phyloP scores from a whole-genome alignment of 1,140 invertebrate genomes.

The Varroa destructor region DNA sequence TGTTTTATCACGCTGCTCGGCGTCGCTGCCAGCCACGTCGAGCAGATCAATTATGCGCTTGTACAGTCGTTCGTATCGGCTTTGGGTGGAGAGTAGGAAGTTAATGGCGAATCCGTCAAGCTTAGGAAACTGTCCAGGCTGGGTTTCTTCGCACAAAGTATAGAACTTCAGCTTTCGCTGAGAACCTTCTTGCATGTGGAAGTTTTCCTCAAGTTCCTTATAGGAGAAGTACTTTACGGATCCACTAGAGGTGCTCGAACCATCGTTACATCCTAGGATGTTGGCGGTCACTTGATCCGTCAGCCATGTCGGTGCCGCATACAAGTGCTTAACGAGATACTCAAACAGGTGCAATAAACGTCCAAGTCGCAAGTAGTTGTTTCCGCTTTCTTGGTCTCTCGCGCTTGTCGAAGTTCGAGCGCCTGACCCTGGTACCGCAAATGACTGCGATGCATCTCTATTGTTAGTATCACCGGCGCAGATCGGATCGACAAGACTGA shows the following conservation, averaged over 20 bases:
- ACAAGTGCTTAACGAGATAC: slow-evolving; percentile 85
- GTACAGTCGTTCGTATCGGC: slow-evolving; percentile 25
- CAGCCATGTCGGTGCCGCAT: slow-evolving; percentile 52
- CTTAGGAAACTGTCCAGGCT: slow-evolving; percentile 67
- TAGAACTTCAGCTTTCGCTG: slow-evolving; percentile 56
- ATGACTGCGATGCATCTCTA: too few relatives aligned
- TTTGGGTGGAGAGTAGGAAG: slow-evolving; percentile 28
- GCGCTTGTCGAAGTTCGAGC: slow-evolving; percentile 35
- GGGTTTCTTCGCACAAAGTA: slow-evolving; percentile 57
- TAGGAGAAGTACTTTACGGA: slow-evolving; percentile 47
- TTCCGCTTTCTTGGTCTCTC: slow-evolving; percentile 18
- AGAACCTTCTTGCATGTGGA: slow-evolving; percentile 27
- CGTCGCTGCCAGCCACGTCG: slow-evolving; percentile 46
- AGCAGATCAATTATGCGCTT: slow-evolving; percentile 48
- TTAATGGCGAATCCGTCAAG: slow-evolving; percentile 60
- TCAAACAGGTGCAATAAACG: slow-evolving; percentile 76
- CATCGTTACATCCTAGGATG: neutral
- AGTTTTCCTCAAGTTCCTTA: slow-evolving; percentile 64
- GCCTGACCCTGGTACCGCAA: too few relatives aligned
- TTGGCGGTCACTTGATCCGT: slow-evolving; percentile 43
- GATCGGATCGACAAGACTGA: slow-evolving; percentile 45
- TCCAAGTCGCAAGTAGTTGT: slow-evolving; percentile 58
- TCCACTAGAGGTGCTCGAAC: too few relatives aligned
- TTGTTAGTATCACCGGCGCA: slow-evolving; percentile 29
- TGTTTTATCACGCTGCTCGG: slow-evolving; percentile 46